Conservation (phyloP, 2,113 vertebrate species). For the Ardeotis arabs region DNA sequence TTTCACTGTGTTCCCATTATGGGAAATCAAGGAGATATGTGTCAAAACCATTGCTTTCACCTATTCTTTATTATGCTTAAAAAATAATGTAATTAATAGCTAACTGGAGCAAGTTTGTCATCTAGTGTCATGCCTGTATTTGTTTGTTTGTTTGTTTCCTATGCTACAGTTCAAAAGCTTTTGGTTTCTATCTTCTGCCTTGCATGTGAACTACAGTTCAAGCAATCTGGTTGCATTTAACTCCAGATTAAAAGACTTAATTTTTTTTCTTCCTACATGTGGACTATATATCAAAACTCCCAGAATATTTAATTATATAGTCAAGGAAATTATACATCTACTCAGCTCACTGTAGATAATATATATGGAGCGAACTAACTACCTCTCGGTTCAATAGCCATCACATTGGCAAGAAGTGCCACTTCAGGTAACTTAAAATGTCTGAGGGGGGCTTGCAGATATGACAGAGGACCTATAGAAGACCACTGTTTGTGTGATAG, state of each 20-base stretch:
- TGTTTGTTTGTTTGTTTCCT: not conserved
- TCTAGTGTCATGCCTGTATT: not conserved
- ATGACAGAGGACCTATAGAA: not conserved
- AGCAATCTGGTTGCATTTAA: not conserved
- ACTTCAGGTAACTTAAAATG: not conserved
- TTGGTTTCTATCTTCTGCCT: not conserved
- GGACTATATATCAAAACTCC: not conserved
- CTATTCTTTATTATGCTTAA: not conserved
- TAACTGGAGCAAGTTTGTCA: not conserved
- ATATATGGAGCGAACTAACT: not conserved
- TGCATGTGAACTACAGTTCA: not conserved
- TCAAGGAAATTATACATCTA: not conserved
- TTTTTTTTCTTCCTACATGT: not conserved
- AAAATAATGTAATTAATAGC: not conserved
- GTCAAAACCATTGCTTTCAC: not conserved
- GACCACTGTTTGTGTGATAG: not conserved
- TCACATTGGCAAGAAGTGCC: not conserved
- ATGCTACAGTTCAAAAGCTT: not conserved
- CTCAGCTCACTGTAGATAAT: not conserved
- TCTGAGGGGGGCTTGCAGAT: not conserved
- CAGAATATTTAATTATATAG: not conserved
- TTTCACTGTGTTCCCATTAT: not conserved
- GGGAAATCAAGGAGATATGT: not conserved
- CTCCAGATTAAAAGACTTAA: not conserved
- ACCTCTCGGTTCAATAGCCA: not conserved